phyloP scores from a whole-genome alignment of 2,888 invertebrate species.

The Stenodera caucasica region DNA sequence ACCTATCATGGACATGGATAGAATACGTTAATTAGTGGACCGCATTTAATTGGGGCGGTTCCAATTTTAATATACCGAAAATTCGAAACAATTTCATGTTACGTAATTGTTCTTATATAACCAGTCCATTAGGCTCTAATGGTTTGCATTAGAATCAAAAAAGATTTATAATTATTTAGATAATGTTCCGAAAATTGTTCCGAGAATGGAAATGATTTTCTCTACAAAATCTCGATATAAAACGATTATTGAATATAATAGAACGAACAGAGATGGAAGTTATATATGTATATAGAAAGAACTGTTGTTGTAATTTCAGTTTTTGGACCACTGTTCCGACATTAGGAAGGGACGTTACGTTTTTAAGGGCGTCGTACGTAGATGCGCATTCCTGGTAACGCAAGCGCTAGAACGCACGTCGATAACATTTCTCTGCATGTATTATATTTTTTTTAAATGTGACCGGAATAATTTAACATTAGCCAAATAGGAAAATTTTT shows the following conservation, averaged over 20 bases:
- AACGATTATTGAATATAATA: no score
- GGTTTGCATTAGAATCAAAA: slow-evolving; percentile 31
- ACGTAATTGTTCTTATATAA: slow-evolving; percentile 39
- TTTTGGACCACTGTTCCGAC: slow-evolving; percentile 20
- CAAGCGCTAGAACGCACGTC: slow-evolving; percentile 48
- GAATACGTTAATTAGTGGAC: slow-evolving; percentile 20
- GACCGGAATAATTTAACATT: slow-evolving; percentile 51
- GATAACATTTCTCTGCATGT: slow-evolving; percentile 51
- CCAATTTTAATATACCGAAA: no score
- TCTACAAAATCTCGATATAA: no score
- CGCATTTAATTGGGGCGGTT: slow-evolving; percentile 14
- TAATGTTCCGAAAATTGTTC: slow-evolving; percentile 22
- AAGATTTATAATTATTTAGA: slow-evolving; percentile 38
- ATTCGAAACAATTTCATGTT: no score
- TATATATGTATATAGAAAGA: no score
- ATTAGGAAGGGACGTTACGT: slow-evolving; percentile 24
- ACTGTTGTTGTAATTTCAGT: slow-evolving; percentile 9
- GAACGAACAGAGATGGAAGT: not conserved
- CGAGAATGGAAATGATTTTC: slow-evolving; percentile 3
- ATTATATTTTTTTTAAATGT: slow-evolving; percentile 53
- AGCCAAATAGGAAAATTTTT: slow-evolving; percentile 45
- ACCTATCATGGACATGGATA: not conserved
- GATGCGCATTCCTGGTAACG: slow-evolving; percentile 37
- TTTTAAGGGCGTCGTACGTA: slow-evolving; percentile 34
- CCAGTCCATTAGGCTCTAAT: slow-evolving; percentile 42